Evolutionary conservation across 2,113 vertebrate species (phyloP).

Genomic region (Chascanopsetta lugubris): DNA sequence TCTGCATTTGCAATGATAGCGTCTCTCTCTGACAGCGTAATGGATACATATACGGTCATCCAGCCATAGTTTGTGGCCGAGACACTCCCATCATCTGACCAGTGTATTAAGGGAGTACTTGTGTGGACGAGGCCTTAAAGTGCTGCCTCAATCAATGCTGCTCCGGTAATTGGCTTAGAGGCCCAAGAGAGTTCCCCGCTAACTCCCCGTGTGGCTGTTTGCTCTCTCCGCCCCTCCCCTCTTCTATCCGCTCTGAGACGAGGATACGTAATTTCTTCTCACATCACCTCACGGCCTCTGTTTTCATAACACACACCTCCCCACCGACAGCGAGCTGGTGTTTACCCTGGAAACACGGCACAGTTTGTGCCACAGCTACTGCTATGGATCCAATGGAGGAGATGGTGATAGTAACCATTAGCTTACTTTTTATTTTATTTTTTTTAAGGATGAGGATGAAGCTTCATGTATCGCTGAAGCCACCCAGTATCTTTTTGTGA

Average conservation of each 20-base stretch:
- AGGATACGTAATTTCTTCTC: slow-evolving; percentile 33
- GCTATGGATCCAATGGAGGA: neutral
- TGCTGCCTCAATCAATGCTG: slow-evolving; percentile 75
- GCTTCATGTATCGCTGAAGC: neutral
- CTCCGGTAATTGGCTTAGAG: slow-evolving; percentile 72
- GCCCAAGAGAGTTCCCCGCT: slow-evolving; percentile 62
- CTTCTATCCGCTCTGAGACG: slow-evolving; percentile 38
- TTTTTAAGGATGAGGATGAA: neutral
- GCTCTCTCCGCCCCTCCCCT: slow-evolving; percentile 39
- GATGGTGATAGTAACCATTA: neutral
- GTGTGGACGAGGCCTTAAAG: slow-evolving; percentile 75
- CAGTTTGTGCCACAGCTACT: neutral
- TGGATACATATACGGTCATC: slow-evolving; percentile 54
- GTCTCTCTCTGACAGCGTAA: slow-evolving; percentile 21
- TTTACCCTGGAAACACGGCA: slow-evolving; percentile 66
- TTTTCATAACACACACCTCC: slow-evolving; percentile 68
- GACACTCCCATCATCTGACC: slow-evolving; percentile 56
- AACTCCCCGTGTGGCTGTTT: slow-evolving; percentile 66
- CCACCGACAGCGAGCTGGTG: slow-evolving; percentile 35
- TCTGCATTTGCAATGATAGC: neutral
- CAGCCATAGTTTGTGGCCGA: slow-evolving; percentile 57
- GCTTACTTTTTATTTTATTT: neutral
- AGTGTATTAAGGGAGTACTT: slow-evolving; percentile 74
- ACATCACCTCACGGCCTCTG: slow-evolving; percentile 54
- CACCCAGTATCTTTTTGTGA: neutral